Percentiles rank a stretch among this genome's conserved stretches.
These are phyloP conservation scores for Actinernus sp. DNA, from an alignment of 92 coral and sea anemone species.

Conservation along the genomic window DNA sequence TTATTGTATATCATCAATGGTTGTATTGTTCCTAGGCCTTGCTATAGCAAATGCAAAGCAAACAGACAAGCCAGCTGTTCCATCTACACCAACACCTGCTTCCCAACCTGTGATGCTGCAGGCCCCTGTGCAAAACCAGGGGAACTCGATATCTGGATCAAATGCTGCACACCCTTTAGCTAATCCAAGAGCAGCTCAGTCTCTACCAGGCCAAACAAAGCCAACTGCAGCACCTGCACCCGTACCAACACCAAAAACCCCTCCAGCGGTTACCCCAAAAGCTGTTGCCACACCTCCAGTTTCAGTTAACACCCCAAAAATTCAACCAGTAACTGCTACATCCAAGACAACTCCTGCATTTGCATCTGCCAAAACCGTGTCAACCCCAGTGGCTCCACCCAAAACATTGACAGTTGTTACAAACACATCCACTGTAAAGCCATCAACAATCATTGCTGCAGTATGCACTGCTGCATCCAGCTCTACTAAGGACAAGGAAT, in stretches of 20 bases:
- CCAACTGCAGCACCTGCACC: not conserved
- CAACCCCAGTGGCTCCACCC: conserved; percentile 28
- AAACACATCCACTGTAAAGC: conserved; percentile 19
- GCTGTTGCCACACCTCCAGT: conserved; percentile 9
- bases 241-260: conserved; percentile 2
- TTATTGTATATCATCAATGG: too few species aligned
- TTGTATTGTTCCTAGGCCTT: too few species aligned
- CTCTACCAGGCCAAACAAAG: not conserved
- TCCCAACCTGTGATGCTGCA: conserved; percentile 7
- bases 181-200: not conserved
- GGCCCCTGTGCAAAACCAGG: not conserved
- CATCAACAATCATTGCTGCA: conserved; percentile 2
- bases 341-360: conserved; percentile 43
- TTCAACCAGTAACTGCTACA: not conserved
- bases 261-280: conserved; percentile 18
- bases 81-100: conserved; percentile 6
- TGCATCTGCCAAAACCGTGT: conserved; percentile 26
- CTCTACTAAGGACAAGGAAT: conserved; percentile 20
- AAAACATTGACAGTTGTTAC: conserved; percentile 10
- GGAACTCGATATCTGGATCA: not conserved
- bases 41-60: too few species aligned
- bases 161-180: too few species aligned
- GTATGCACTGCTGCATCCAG: conserved; percentile 31
- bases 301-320: not conserved
- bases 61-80: not conserved